A percentile compares a stretch with the other conserved stretches of the same genome.
phyloP scores from a whole-genome alignment of 2,888 invertebrate genomes.

The Parasteatoda lunata region DNA sequence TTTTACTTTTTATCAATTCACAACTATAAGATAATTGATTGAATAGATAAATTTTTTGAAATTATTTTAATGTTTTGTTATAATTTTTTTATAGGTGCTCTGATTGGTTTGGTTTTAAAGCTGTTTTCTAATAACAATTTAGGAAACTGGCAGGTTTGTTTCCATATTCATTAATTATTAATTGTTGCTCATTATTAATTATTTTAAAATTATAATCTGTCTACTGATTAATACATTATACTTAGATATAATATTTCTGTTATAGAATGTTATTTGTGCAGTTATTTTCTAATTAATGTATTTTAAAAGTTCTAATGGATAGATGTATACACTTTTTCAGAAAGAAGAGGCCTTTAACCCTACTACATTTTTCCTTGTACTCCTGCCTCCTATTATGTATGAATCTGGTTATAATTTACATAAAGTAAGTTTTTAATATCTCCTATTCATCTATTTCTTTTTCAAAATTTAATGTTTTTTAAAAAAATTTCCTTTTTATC shows the following conservation, averaged over 20 bases:
- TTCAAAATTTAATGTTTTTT: neutral
- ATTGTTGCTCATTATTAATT: neutral
- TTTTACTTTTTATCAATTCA: too few relatives aligned
- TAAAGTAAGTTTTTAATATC: constrained; percentile 80
- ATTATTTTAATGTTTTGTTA: neutral
- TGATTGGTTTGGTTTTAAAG: constrained; percentile 92
- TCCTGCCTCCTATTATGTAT: constrained; percentile 98
- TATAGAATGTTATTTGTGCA: neutral
- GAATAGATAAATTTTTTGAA: neutral
- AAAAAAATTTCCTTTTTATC: constrained; percentile 9
- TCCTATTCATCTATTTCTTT: neutral
- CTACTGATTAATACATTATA: neutral
- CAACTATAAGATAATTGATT: too few relatives aligned
- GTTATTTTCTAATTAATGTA: neutral
- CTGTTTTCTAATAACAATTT: constrained; percentile 90
- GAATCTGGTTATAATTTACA: constrained; percentile 99
- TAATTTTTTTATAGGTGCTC: constrained; percentile 80
- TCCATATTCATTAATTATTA: neutral
- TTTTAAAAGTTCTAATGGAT: neutral
- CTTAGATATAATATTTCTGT: neutral
- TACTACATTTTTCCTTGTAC: constrained; percentile 96
- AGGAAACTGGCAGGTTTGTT: constrained; percentile 85
- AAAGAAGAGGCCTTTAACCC: constrained; percentile 99
- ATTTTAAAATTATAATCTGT: neutral
- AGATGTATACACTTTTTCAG: constrained; percentile 74